A percentile compares a stretch with the other conserved stretches of the same genome.
These are phyloP conservation scores for Chromis chromis DNA, from an alignment of 2,797 vertebrate species.

Conservation along the genomic window DNA sequence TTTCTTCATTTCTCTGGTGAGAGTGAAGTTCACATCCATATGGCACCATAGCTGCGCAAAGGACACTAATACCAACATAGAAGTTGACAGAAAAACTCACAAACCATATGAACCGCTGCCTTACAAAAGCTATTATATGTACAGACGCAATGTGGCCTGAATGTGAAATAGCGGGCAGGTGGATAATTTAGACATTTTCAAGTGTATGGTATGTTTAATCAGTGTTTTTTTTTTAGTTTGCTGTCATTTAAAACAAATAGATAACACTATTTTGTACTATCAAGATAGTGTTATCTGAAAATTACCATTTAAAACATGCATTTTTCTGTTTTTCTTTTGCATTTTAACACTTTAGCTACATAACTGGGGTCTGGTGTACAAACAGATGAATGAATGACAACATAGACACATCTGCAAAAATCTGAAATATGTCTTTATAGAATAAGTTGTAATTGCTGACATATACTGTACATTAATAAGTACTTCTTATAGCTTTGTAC, in stretches of 20 bases:
- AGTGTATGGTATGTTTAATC: neutral
- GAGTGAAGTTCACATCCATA: constrained; percentile 62
- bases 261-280: neutral
- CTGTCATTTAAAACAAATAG: neutral
- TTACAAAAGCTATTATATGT: neutral
- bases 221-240: neutral
- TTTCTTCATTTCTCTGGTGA: constrained; percentile 58
- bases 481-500: neutral
- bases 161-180: neutral
- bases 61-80: constrained; percentile 3
- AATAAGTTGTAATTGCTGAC: neutral
- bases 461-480: neutral
- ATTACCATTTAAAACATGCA: neutral
- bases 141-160: neutral
- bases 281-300: neutral
- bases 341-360: neutral
- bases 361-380: neutral
- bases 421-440: neutral
- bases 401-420: neutral
- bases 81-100: constrained; percentile 14
- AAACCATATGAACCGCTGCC: constrained; percentile 10
- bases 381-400: neutral
- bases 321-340: neutral
- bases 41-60: constrained; percentile 27
- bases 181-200: neutral